Evolutionary conservation across 2,797 vertebrate genomes (phyloP).

Genomic region (Hoplostethus atlanticus): DNA sequence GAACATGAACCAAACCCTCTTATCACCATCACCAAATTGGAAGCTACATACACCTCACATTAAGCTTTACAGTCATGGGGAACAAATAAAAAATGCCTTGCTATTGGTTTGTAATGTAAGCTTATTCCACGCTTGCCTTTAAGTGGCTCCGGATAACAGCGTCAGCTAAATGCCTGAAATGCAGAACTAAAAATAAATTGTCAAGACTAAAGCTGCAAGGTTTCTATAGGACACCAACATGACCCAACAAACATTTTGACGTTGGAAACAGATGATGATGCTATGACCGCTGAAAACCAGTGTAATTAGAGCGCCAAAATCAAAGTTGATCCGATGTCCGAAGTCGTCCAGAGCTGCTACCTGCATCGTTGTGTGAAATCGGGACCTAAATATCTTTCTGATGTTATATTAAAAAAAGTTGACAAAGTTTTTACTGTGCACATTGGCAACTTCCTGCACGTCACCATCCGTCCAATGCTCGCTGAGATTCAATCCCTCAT

Average conservation of each 20-base stretch:
- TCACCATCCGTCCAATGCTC: neutral
- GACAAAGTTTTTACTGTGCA: no score
- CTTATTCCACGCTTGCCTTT: neutral
- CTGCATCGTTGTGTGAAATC: neutral
- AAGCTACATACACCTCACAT: no score
- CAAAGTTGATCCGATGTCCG: no score
- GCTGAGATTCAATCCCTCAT: conserved; percentile 10
- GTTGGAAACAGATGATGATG: neutral
- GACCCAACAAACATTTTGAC: no score
- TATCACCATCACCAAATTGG: no score
- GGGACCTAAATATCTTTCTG: no score
- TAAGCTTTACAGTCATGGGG: no score
- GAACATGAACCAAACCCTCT: no score
- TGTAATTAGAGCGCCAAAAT: neutral
- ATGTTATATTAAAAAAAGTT: no score
- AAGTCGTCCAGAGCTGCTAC: neutral
- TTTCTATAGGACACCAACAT: neutral
- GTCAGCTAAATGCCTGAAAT: conserved; percentile 18
- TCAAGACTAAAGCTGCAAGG: neutral
- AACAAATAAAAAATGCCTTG: no score
- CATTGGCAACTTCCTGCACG: neutral
- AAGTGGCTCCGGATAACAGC: conserved; percentile 25
- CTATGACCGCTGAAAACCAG: neutral
- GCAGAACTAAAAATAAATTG: neutral
- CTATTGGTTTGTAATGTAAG: no score